Percentiles rank a stretch among this genome's conserved stretches.
Conservation (phyloP, 2,113 vertebrate genomes). For the Aphelocoma coerulescens region DNA sequence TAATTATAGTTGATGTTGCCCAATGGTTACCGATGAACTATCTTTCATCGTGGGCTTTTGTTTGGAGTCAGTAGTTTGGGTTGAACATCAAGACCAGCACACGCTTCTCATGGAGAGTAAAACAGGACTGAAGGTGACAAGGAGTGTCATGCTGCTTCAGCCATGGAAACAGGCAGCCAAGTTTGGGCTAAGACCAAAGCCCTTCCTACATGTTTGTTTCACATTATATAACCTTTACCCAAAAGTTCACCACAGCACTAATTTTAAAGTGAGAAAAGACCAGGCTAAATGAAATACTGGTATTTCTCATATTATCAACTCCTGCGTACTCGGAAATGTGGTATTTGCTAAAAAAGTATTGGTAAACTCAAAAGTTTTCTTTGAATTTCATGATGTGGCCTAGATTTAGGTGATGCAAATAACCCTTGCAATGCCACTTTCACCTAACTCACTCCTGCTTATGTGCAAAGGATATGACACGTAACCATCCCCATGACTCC, state of each 20-base stretch:
- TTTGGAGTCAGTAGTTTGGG: constrained; percentile 34
- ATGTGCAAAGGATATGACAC: not conserved
- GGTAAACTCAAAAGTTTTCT: constrained; percentile 26
- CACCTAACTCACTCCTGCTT: not conserved
- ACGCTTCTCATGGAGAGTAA: not conserved
- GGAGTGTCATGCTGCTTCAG: not conserved
- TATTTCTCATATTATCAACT: constrained; percentile 2
- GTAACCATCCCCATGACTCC: not conserved
- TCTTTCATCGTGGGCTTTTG: constrained; percentile 26
- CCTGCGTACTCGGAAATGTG: not conserved
- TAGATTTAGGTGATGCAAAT: not conserved
- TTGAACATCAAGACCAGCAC: not conserved
- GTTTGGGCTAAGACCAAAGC: not conserved
- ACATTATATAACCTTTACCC: constrained; percentile 3
- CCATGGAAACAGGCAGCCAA: not conserved
- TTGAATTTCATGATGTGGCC: constrained; percentile 27
- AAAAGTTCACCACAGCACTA: not conserved
- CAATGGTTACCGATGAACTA: constrained; percentile 26
- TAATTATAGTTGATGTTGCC: constrained; percentile 58
- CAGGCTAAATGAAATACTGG: not conserved
- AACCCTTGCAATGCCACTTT: not conserved
- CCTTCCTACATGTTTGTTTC: not conserved
- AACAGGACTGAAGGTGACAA: constrained; percentile 23
- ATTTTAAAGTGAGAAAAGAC: constrained; percentile 11
- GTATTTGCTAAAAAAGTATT: not conserved